These are phyloP conservation scores for Brachionus rubens DNA, from an alignment of 1,140 invertebrate genomes.

Conservation along the genomic window DNA sequence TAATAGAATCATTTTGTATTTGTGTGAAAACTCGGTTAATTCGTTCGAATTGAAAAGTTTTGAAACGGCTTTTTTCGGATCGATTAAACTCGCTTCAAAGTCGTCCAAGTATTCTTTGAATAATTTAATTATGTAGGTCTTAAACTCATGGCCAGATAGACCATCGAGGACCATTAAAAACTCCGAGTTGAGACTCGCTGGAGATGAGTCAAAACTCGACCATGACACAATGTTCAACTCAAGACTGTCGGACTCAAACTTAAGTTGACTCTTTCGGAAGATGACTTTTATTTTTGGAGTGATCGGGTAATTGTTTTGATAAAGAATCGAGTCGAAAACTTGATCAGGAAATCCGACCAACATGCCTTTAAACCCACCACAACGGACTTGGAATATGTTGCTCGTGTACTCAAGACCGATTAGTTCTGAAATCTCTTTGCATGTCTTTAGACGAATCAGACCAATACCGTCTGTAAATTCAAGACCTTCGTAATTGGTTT, in stretches of 20 bases:
- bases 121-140: background rate
- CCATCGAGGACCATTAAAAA: conserved; percentile 29
- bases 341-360: background rate
- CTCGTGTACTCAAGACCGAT: background rate
- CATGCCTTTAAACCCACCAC: conserved; percentile 21
- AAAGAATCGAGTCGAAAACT: background rate
- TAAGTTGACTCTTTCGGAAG: conserved; percentile 13
- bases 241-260: background rate
- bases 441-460: background rate
- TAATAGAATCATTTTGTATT: conserved; percentile 9
- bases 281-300: background rate
- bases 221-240: conserved; percentile 17
- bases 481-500: background rate
- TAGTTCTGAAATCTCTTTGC: background rate
- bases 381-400: conserved; percentile 1
- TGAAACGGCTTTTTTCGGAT: background rate
- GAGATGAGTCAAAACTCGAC: background rate
- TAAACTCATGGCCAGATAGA: background rate
- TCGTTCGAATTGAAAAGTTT: background rate
- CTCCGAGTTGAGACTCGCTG: background rate
- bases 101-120: background rate
- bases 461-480: conserved; percentile 19
- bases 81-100: background rate
- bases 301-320: background rate
- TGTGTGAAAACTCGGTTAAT: background rate